Conservation (phyloP, 2,797 vertebrate genomes). For the Pygocentrus nattereri region DNA sequence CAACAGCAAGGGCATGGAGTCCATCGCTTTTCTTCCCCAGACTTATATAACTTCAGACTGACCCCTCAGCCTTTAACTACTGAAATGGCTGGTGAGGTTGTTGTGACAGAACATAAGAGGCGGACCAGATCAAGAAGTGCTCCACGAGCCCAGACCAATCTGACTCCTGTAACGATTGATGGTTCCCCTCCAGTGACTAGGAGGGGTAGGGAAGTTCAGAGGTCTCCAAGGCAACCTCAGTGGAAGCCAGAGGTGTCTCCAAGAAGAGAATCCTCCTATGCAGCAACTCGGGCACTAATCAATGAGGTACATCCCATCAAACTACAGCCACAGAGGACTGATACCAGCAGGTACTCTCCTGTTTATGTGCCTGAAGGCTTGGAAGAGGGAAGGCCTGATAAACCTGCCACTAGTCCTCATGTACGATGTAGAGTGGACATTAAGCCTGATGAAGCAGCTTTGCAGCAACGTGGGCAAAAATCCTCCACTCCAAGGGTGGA, state of each 20-base stretch:
- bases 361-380: conserved; percentile 83
- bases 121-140: conserved; percentile 92
- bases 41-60: conserved; percentile 79
- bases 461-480: conserved; percentile 82
- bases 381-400: conserved; percentile 72
- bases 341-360: conserved; percentile 87
- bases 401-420: conserved; percentile 87
- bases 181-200: conserved; percentile 77
- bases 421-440: conserved; percentile 95
- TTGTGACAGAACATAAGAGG: conserved; percentile 81
- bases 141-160: conserved; percentile 83
- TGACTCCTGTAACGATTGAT: conserved; percentile 83
- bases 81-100: conserved; percentile 74
- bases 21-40: conserved; percentile 81
- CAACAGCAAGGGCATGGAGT: conserved; percentile 75
- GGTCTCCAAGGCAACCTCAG: conserved; percentile 77
- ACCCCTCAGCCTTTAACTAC: conserved; percentile 71
- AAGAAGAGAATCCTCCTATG: conserved; percentile 80
- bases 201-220: conserved; percentile 84
- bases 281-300: conserved; percentile 81
- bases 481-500: conserved; percentile 73
- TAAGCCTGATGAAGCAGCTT: conserved; percentile 87
- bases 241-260: conserved; percentile 84
- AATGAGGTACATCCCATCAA: conserved; percentile 94
- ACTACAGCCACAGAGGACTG: conserved; percentile 90